Conservation (phyloP, 2,113 vertebrate species). For the Poecilia latipinna region DNA sequence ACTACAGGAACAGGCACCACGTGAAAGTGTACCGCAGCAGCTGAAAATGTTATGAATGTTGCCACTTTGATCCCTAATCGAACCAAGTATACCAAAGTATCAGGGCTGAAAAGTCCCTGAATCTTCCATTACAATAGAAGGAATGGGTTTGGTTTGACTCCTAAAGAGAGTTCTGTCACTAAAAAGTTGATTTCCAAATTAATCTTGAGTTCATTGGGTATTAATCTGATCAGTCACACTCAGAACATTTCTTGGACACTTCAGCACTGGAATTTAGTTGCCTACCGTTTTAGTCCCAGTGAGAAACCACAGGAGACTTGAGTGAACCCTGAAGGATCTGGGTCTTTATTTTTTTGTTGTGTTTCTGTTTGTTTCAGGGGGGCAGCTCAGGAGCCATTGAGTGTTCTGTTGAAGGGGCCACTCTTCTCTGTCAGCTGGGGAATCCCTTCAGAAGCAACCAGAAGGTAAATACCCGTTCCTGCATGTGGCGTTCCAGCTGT, state of each 20-base stretch:
- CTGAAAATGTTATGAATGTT: too few relatives aligned
- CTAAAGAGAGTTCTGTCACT: background rate
- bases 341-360: background rate
- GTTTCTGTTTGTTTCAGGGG: constrained; percentile 51
- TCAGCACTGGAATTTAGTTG: background rate
- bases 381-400: background rate
- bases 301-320: background rate
- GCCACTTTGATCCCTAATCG: too few relatives aligned
- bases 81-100: too few relatives aligned
- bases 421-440: constrained; percentile 86
- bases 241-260: background rate
- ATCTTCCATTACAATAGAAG: too few relatives aligned
- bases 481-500: background rate
- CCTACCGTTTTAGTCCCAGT: background rate
- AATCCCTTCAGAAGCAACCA: constrained; percentile 89
- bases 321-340: background rate
- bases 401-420: constrained; percentile 34
- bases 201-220: background rate
- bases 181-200: background rate
- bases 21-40: too few relatives aligned
- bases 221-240: background rate
- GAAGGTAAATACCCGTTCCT: constrained; percentile 67
- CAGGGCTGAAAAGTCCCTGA: too few relatives aligned
- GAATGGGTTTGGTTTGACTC: too few relatives aligned
- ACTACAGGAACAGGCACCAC: too few relatives aligned